These are phyloP conservation scores for Drosophila kuntzei DNA, from an alignment of 2,888 invertebrate species.

Conservation along the genomic window DNA sequence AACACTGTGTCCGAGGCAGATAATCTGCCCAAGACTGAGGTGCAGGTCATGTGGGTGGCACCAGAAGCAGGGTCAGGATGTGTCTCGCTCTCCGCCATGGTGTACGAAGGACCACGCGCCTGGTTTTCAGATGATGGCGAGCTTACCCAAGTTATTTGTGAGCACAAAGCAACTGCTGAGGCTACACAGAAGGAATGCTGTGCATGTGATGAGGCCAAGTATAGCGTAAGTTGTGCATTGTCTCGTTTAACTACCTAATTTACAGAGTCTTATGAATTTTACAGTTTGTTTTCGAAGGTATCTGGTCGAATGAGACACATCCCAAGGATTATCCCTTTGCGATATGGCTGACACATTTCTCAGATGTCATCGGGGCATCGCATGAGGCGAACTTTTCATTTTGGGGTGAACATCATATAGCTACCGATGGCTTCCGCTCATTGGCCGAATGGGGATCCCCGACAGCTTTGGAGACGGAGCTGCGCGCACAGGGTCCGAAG, in stretches of 20 bases:
- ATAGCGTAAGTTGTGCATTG: slow-evolving; percentile 88
- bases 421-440: slow-evolving; percentile 95
- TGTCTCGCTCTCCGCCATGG: slow-evolving; percentile 94
- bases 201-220: slow-evolving; percentile 98
- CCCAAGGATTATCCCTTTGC: slow-evolving; percentile 97
- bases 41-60: slow-evolving; percentile 96
- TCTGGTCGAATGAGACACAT: slow-evolving; percentile 98
- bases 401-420: slow-evolving; percentile 95
- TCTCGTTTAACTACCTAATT: not conserved
- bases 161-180: slow-evolving; percentile 88
- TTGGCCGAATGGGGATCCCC: slow-evolving; percentile 91
- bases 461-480: slow-evolving; percentile 94
- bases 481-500: slow-evolving; percentile 91
- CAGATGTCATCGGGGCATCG: slow-evolving; percentile 97
- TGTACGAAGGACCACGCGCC: slow-evolving; percentile 91
- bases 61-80: slow-evolving; percentile 94
- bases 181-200: slow-evolving; percentile 90
- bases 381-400: slow-evolving; percentile 95
- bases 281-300: slow-evolving; percentile 94
- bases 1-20: slow-evolving; percentile 94
- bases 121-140: slow-evolving; percentile 97
- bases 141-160: slow-evolving; percentile 92
- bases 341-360: slow-evolving; percentile 97
- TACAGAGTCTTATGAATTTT: not conserved
- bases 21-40: slow-evolving; percentile 92